These are phyloP conservation scores for Eospalax fontanierii DNA, from an alignment of 2,797 vertebrate species.

Conservation along the genomic window DNA sequence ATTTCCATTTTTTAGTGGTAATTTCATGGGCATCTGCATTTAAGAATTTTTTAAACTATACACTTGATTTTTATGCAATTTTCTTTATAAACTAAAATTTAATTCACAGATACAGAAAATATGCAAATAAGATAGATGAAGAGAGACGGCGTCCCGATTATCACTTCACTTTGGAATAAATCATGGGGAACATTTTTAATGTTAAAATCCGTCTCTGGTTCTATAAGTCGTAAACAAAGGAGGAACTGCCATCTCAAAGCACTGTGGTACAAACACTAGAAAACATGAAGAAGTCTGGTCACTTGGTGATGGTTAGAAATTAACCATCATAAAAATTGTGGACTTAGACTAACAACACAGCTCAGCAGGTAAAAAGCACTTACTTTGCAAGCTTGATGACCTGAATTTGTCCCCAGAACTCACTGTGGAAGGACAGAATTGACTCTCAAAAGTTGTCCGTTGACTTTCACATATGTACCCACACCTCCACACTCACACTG, in stretches of 20 bases:
- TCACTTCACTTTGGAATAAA: not conserved
- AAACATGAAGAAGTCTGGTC: not conserved
- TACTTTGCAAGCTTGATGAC: not conserved
- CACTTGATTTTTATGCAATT: not conserved
- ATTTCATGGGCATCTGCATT: conserved; percentile 43
- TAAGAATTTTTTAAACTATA: not conserved
- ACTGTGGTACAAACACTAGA: not conserved
- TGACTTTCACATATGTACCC: not conserved
- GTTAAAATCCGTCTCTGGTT: not conserved
- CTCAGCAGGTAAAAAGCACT: not conserved
- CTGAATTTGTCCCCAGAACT: not conserved
- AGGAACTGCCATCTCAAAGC: not conserved
- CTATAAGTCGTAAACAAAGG: not conserved
- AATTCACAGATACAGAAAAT: conserved; percentile 15
- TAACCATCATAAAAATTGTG: not conserved
- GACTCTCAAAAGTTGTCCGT: not conserved
- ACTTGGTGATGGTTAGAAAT: not conserved
- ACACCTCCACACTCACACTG: not conserved
- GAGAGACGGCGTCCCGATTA: not conserved
- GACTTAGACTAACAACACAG: not conserved
- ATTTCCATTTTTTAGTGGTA: conserved; percentile 42
- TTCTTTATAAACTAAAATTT: not conserved
- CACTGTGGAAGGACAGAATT: not conserved
- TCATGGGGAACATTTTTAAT: not conserved
- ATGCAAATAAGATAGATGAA: conserved; percentile 12